Base-by-base conservation (phyloP, 2,888 invertebrate species). In the Linnaemya vulpina region DNA sequence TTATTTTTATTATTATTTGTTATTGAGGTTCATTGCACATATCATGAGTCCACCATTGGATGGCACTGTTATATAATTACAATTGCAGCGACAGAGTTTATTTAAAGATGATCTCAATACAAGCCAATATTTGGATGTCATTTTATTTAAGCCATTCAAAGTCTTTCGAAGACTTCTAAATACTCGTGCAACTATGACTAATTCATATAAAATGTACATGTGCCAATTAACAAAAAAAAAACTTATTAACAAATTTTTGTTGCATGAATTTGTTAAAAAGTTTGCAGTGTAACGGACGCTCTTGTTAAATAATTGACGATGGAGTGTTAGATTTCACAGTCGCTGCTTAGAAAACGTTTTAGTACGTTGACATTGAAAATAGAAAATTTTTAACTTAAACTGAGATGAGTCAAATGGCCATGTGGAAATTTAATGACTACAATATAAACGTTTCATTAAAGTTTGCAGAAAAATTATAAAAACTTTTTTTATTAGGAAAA, bases 21-120 rank as follows among this genome's bases (percentile, higher is more conserved):
- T 58, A 74, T 67, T 80, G 58, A 65, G 73, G 65, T 63, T 79
- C 63, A 55, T 71, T 79, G 63, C 51, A 53, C 78, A 62, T 70
- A 51, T n/a, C 53, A 63, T 53, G 70, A 71, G 30, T n/a, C 49
- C 35, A n/a, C 13, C 55, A 71, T 63, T 22, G 70, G 8, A 20
- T 25, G 8, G 13, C 13, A 46, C 43, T 9, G 3, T n/a, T 10
- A 8, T 22, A 0, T 22, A 30, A 73, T 5, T 30, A 73, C 15
- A 73, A 46, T 65, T 4, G 15, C 22, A 65, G 38, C 79, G 55
- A 25, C 20, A 30, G n/a, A 13, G 51, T 17, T 10, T 20, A 1
- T 17, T 53, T 53, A 17, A 22, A 9, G 9, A 20, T n/a, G n/a
- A n/a, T n/a, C 9, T n/a, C 4, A 46, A n/a, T n/a, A n/a, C n/a